Conservation (phyloP, 2,888 invertebrate species). For the Agrotis exclamationis region DNA sequence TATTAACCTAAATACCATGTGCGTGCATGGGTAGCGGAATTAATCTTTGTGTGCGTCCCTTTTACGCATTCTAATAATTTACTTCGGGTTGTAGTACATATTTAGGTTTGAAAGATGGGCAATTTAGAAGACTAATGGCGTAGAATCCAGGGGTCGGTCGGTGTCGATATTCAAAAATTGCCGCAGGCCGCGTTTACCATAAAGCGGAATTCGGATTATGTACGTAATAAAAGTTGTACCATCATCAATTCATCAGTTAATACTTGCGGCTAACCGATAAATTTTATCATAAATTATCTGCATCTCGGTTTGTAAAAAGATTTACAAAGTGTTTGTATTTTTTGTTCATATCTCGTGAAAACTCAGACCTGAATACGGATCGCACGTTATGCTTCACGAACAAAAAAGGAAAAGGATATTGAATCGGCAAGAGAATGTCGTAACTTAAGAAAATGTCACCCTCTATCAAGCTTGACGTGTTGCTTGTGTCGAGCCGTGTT, state of each 20-base stretch:
- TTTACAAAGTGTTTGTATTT: slow-evolving; percentile 47
- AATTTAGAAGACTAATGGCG: slow-evolving; percentile 63
- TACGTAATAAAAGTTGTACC: slow-evolving; percentile 33
- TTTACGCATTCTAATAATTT: slow-evolving; percentile 66
- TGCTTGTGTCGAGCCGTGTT: slow-evolving; percentile 64
- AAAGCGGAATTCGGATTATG: slow-evolving; percentile 50
- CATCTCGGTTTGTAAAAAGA: slow-evolving; percentile 10
- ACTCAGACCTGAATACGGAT: slow-evolving; percentile 72
- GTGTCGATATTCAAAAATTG: slow-evolving; percentile 60
- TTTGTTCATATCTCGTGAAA: slow-evolving; percentile 65
- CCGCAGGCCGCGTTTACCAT: slow-evolving; percentile 46
- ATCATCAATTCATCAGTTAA: slow-evolving; percentile 10
- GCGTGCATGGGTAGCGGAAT: slow-evolving; percentile 56
- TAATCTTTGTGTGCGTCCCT: slow-evolving; percentile 62
- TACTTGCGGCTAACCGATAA: neutral
- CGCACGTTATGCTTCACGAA: slow-evolving; percentile 75
- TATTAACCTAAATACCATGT: slow-evolving; percentile 62
- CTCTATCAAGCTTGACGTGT: slow-evolving; percentile 77
- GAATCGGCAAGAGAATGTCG: slow-evolving; percentile 81
- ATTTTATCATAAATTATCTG: neutral
- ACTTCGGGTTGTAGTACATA: slow-evolving; percentile 64
- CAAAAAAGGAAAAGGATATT: slow-evolving; percentile 87
- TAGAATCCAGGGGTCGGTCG: slow-evolving; percentile 56
- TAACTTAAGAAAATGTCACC: slow-evolving; percentile 79
- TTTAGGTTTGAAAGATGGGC: slow-evolving; percentile 65